These are phyloP conservation scores for Zenarchopterus dispar DNA, from an alignment of 2,797 vertebrate genomes.

Conservation along the genomic window DNA sequence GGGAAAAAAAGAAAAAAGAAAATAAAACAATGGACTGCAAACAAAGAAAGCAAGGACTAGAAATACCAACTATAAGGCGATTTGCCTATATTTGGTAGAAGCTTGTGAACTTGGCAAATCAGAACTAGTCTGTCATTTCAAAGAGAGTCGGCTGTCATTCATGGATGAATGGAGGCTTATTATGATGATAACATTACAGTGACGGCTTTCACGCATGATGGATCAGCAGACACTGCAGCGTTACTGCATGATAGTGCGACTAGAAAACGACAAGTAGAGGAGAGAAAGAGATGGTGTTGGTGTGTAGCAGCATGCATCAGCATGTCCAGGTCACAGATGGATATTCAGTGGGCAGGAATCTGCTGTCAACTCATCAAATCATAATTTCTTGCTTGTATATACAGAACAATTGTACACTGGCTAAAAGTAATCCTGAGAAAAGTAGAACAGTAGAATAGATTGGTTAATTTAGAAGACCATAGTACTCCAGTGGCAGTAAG, in stretches of 20 bases:
- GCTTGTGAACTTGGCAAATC: constrained; percentile 62
- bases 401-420: constrained; percentile 15
- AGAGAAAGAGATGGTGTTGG: constrained; percentile 21
- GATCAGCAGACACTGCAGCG: constrained; percentile 50
- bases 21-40: constrained; percentile 66
- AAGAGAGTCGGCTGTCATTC: constrained; percentile 70
- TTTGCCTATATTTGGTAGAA: constrained; percentile 44
- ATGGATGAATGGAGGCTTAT: constrained; percentile 67
- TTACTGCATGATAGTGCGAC: constrained; percentile 62
- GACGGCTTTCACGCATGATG: constrained; percentile 57
- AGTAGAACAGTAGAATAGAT: too few relatives aligned
- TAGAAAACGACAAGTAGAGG: constrained; percentile 49
- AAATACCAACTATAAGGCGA: constrained; percentile 47
- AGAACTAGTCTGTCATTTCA: constrained; percentile 68
- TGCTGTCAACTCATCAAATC: neutral
- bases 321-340: neutral
- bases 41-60: constrained; percentile 46
- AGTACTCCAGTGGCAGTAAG: neutral
- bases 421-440: constrained; percentile 12
- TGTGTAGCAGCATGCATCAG: neutral
- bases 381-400: constrained; percentile 4
- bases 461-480: neutral
- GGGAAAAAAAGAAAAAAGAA: constrained; percentile 34
- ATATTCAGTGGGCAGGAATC: constrained; percentile 5
- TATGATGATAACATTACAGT: constrained; percentile 59